Evolutionary conservation across 2,113 vertebrate genomes (phyloP), one percentile per base, ranked within the genome.

Genomic region (Lonchura striata): DNA sequence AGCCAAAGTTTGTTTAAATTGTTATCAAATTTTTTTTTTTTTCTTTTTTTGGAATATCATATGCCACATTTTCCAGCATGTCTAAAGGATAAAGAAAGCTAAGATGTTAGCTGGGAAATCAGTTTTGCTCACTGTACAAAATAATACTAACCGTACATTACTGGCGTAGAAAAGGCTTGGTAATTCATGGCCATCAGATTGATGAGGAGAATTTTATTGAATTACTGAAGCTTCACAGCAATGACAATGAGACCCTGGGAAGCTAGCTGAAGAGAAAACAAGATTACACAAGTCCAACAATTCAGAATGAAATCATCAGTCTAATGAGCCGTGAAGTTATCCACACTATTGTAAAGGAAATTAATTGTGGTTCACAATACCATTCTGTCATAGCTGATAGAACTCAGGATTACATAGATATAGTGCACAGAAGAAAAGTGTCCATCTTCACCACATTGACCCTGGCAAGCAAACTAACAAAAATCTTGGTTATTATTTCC

Each of bases 211-310:
- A 79, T 95, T 81, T 91, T 90, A 88, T 88, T 91, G 91, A 92
- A 97, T 95, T 91, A 94, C 93, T 75, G 86, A 92, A 95, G 94
- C 97, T 94, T 94, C 94, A 44, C 92, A 57, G 79, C 59, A 89
- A 89, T 94, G 95, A 98, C 96, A 96, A 88, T 96, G 91, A 94
- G 88, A 56, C 86, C 94, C 96, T 56, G 53, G 97, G 97, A 98
- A 97, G 97, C 97, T 84, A 70, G 96, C 82, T 89, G 96, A 95
- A 98, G 97, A 97, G 94, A 97, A 97, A 97, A 97, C 95, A 94
- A 97, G 97, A 98, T 98, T 97, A 98, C 97, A 97, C 96, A 98
- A 97, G 96, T 97, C 96, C 81, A 59, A 83, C 96, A 82, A 60
- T 96, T 94, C 97, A 86, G 89, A 97, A 94, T 87, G 88, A 94